Evolutionary conservation across 1,140 invertebrate species (phyloP), one percentile per base, ranked within the genome.

Genomic region (Panagrolaimus sp.): DNA sequence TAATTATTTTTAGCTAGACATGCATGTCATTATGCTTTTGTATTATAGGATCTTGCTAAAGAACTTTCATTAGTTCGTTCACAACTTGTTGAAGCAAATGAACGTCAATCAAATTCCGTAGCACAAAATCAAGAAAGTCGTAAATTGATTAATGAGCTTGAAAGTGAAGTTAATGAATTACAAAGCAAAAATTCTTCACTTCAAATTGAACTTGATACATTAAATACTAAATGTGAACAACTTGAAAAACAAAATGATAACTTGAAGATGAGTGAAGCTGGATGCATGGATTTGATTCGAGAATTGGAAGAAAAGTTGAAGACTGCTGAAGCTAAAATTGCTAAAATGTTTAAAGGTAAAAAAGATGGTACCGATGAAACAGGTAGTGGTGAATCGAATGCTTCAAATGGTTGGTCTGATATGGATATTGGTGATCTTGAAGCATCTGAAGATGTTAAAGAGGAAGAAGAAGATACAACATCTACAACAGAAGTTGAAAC

Each of bases 371-470:
- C n/a, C n/a, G 51, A 27, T 23, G 51, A 27, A 8, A 8, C 51
- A 27, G 51, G 51, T 27, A 57, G 51, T 57, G 51, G 51, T 57
- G 51, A 57, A 27, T 25, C 20, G 9, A 57, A 57, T 57, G 51
- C 51, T 57, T 57, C 51, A 13, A 57, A 57, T 23, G 51, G 51
- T 27, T 57, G 51, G 51, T 57, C 51, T 16, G 51, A 57, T 16
- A 57, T 57, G 51, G 51, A 57, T 27, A 25, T 57, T 57, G 27
- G 7, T 27, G 51, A 57, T 57, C 27, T 57, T 25, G 51, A 57
- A 25, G 51, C 9, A 11, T 11, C 51, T n/a, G 51, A 57, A 57
- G 51, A 57, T 57, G 51, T 16, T 13, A 57, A 57, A 20, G 13
- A 20, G 4, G 51, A 20, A 20, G 20, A 48, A n/a, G 47, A 48